Conservation (phyloP, 2,113 vertebrate genomes). For the Ictalurus punctatus region DNA sequence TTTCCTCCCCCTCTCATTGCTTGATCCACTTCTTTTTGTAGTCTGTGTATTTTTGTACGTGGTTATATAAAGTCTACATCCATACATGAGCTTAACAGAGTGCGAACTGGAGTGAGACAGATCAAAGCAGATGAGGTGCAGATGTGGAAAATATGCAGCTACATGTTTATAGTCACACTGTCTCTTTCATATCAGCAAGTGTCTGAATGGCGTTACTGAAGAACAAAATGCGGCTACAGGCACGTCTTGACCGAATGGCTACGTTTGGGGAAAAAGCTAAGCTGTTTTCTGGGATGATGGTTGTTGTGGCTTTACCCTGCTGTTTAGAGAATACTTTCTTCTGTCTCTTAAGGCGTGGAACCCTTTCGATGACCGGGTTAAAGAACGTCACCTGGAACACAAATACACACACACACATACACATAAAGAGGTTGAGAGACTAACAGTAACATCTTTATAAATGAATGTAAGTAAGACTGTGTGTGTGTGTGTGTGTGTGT, state of each 20-base stretch:
- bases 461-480: neutral
- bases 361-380: constrained; percentile 86
- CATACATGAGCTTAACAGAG: neutral
- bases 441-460: neutral
- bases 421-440: neutral
- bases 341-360: constrained; percentile 82
- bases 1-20: no score
- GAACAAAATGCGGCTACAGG: neutral
- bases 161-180: neutral
- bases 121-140: constrained; percentile 24
- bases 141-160: constrained; percentile 20
- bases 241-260: neutral
- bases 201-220: neutral
- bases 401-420: constrained; percentile 22
- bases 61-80: neutral
- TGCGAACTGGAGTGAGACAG: neutral
- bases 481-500: neutral
- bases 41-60: neutral
- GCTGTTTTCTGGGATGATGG: neutral
- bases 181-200: neutral
- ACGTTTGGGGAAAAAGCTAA: neutral
- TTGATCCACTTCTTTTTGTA: neutral
- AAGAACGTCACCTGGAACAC: constrained; percentile 82
- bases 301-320: constrained; percentile 73
- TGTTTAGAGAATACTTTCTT: constrained; percentile 92